Conservation (phyloP, 2,888 invertebrate genomes). For the Entomobrya proxima region DNA sequence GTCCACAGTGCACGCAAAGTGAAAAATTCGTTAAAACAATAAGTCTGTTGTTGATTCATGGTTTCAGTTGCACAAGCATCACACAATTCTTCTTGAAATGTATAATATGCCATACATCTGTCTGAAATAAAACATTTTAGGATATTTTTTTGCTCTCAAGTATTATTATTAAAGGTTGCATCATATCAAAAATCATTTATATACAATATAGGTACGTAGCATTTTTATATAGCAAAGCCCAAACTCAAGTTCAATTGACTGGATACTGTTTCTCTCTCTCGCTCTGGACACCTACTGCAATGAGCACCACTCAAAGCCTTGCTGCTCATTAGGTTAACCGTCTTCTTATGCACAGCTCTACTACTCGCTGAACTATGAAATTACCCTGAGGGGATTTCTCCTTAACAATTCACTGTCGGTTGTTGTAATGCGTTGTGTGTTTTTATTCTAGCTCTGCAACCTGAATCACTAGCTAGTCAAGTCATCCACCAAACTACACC, state of each 20-base stretch:
- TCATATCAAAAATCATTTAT: no score
- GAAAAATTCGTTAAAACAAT: constrained; percentile 9
- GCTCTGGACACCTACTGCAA: background rate
- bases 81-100: background rate
- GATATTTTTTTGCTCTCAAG: background rate
- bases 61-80: background rate
- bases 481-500: background rate
- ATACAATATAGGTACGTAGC: no score
- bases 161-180: no score
- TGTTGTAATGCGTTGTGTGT: constrained; percentile 23
- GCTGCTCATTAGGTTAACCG: constrained; percentile 33
- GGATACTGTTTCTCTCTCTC: background rate
- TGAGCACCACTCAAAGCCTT: background rate
- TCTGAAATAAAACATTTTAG: background rate
- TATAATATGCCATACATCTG: background rate
- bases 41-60: constrained; percentile 1
- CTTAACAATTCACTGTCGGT: constrained; percentile 34
- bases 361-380: constrained; percentile 21
- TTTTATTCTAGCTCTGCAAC: constrained; percentile 25
- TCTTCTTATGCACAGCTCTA: background rate
- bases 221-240: background rate
- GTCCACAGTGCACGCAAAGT: constrained; percentile 5
- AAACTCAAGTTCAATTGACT: constrained; percentile 4
- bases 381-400: constrained; percentile 56
- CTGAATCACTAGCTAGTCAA: background rate